Evolutionary conservation across 2,113 vertebrate genomes (phyloP).

Genomic region (Anser cygnoides): DNA sequence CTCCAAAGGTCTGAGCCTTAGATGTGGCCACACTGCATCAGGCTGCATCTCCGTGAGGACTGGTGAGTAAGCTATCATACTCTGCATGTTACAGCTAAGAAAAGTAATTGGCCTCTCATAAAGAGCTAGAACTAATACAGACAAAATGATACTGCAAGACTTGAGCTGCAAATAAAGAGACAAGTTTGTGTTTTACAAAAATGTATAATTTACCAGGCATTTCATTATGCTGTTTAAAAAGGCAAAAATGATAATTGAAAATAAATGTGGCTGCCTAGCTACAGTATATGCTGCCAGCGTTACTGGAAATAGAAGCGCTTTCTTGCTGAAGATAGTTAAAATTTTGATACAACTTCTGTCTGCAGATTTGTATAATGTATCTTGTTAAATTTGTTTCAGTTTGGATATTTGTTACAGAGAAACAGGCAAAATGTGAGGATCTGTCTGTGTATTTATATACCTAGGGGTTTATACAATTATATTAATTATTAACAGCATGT

Average conservation of each 20-base stretch:
- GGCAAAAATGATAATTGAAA: constrained; percentile 70
- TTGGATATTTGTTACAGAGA: constrained; percentile 47
- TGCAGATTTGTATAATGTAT: constrained; percentile 50
- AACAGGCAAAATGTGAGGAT: constrained; percentile 29
- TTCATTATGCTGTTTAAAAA: constrained; percentile 69
- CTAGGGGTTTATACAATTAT: neutral
- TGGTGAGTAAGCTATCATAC: neutral
- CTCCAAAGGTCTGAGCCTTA: neutral
- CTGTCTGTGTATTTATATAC: constrained; percentile 48
- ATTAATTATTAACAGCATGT: constrained; percentile 36
- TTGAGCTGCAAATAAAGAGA: constrained; percentile 63
- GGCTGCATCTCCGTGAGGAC: neutral
- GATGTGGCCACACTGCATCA: neutral
- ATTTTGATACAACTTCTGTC: constrained; percentile 61
- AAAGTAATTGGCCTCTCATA: constrained; percentile 32
- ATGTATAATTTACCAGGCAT: constrained; percentile 67
- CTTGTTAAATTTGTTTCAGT: constrained; percentile 65
- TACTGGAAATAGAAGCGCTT: constrained; percentile 62
- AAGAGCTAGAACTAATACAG: constrained; percentile 60
- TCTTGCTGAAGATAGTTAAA: constrained; percentile 61
- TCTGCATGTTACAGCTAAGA: neutral
- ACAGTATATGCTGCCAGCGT: constrained; percentile 48
- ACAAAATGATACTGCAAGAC: constrained; percentile 49
- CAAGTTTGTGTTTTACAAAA: constrained; percentile 66
- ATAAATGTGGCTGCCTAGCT: constrained; percentile 68